phyloP scores from a whole-genome alignment of 2,888 invertebrate genomes.

The Bhutanitis thaidina region DNA sequence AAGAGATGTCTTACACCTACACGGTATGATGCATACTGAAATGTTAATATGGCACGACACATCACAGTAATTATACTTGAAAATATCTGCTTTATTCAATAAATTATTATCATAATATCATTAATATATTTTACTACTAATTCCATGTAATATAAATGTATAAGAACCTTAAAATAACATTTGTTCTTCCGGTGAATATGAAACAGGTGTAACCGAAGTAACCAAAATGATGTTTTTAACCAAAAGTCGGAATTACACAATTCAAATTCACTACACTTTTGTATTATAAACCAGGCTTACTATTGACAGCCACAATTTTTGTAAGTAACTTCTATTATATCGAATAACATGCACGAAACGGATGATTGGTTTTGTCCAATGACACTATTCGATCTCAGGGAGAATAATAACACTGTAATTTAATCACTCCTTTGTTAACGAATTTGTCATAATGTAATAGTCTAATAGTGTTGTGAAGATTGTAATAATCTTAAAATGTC shows the following conservation, averaged over 20 bases:
- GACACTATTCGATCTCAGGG: constrained; percentile 51
- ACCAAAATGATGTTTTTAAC: constrained; percentile 37
- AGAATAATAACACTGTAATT: constrained; percentile 41
- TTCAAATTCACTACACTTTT: constrained; percentile 29
- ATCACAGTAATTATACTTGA: constrained; percentile 29
- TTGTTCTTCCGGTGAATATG: constrained; percentile 64
- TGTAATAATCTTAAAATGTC: constrained; percentile 26
- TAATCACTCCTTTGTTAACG: constrained; percentile 40
- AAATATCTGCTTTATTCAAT: constrained; percentile 32
- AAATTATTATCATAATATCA: constrained; percentile 1
- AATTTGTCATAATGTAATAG: constrained; percentile 35
- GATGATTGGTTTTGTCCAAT: constrained; percentile 59
- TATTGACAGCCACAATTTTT: constrained; percentile 32
- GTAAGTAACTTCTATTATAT: constrained; percentile 41
- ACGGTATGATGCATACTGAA: constrained; percentile 41
- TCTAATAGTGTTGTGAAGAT: no score
- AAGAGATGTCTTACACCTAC: constrained; percentile 38
- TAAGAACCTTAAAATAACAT: constrained; percentile 74
- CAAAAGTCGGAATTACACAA: constrained; percentile 35
- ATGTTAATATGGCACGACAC: constrained; percentile 34
- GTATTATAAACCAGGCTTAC: constrained; percentile 23
- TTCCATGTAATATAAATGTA: constrained; percentile 36
- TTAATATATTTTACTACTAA: constrained; percentile 27
- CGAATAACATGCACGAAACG: constrained; percentile 56
- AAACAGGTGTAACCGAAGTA: constrained; percentile 53